Evolutionary conservation across 2,888 invertebrate genomes (phyloP).

Genomic region (Tetranychus truncatus): DNA sequence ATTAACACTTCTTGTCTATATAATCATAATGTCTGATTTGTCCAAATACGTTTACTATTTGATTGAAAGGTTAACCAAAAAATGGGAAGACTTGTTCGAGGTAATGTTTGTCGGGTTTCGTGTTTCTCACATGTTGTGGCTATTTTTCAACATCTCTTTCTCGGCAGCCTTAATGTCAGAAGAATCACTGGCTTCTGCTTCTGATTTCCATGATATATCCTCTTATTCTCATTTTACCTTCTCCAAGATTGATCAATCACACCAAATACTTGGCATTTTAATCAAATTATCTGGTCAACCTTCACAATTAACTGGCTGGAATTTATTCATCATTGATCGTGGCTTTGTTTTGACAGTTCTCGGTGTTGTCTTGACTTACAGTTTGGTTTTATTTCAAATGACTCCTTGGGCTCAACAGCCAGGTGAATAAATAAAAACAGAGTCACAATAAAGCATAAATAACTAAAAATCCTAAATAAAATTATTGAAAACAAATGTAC

Average conservation of each 20-base stretch:
- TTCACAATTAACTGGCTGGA: slow-evolving; percentile 17
- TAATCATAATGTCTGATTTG: slow-evolving; percentile 8
- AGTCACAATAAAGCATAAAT: background rate
- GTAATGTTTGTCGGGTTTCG: slow-evolving; percentile 5
- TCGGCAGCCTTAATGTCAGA: background rate
- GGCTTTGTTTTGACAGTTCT: slow-evolving; percentile 15
- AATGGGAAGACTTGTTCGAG: slow-evolving; percentile 1
- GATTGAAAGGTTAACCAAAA: background rate
- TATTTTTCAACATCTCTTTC: slow-evolving; percentile 5
- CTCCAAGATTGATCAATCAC: background rate
- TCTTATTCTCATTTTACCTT: background rate
- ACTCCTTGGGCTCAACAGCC: background rate
- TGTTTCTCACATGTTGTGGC: slow-evolving; percentile 6
- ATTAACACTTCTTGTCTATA: background rate
- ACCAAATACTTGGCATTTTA: background rate
- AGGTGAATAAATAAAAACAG: background rate
- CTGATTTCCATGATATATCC: slow-evolving; percentile 1
- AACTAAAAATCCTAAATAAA: background rate
- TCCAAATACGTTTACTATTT: slow-evolving; percentile 7
- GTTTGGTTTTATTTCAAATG: slow-evolving; percentile 14
- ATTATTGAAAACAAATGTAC: too few relatives aligned
- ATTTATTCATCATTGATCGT: slow-evolving; percentile 15
- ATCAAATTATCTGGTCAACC: background rate
- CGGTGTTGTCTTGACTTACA: slow-evolving; percentile 15
- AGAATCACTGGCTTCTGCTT: slow-evolving; percentile 1